These are phyloP conservation scores for Ambastaia sidthimunki DNA, from an alignment of 2,797 vertebrate species.

Conservation along the genomic window DNA sequence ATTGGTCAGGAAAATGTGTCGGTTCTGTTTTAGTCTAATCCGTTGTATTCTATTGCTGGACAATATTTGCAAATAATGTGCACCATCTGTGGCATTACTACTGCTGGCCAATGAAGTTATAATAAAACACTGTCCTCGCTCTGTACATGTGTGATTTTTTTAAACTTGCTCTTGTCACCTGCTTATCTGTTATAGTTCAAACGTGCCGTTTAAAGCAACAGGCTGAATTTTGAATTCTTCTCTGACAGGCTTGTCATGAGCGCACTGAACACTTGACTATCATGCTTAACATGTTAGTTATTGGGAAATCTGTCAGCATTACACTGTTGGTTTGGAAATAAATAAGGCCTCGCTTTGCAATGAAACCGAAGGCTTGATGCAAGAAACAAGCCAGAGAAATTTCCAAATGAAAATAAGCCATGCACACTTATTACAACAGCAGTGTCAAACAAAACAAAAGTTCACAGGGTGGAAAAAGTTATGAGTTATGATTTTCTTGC, in stretches of 20 bases:
- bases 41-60: background rate
- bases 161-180: no score
- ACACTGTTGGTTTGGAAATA: conserved; percentile 60
- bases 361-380: conserved; percentile 30
- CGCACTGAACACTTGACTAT: conserved; percentile 57
- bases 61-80: no score
- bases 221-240: background rate
- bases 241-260: background rate
- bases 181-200: background rate
- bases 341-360: conserved; percentile 54
- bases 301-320: conserved; percentile 64
- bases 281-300: conserved; percentile 63
- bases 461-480: conserved; percentile 75
- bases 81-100: background rate
- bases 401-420: conserved; percentile 72
- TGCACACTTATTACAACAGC: conserved; percentile 65
- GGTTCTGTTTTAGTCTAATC: no score
- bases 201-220: background rate
- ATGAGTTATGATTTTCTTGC: conserved; percentile 66
- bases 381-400: conserved; percentile 66
- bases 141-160: background rate
- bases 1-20: background rate
- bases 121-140: background rate
- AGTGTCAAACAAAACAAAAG: conserved; percentile 72
- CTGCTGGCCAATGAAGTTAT: background rate